These are phyloP conservation scores for Pterobdella sp. DNA, from an alignment of 2,888 invertebrate genomes.

Conservation along the genomic window DNA sequence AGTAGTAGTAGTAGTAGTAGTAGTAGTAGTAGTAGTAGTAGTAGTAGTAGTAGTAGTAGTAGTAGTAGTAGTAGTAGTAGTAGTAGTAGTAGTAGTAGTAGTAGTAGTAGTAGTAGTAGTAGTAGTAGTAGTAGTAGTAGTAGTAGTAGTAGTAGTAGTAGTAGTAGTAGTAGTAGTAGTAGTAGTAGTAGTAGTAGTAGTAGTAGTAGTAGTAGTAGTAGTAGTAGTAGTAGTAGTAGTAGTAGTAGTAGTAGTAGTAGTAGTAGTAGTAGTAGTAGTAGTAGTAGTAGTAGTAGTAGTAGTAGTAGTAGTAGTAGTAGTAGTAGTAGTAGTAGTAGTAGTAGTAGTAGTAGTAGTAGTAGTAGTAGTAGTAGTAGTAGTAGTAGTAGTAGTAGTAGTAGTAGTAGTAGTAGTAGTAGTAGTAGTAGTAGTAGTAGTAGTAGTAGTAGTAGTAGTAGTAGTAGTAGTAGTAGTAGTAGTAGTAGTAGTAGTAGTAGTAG, in stretches of 20 bases:
- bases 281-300: neutral
- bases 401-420: neutral
- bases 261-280: neutral
- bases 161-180: neutral
- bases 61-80: conserved; percentile 4
- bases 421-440: conserved; percentile 4
- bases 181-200: conserved; percentile 4
- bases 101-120: neutral
- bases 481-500: conserved; percentile 4
- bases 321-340: neutral
- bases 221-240: neutral
- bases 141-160: neutral
- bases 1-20: neutral
- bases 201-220: neutral
- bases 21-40: neutral
- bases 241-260: conserved; percentile 4
- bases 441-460: neutral
- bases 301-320: conserved; percentile 4
- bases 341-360: neutral
- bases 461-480: neutral
- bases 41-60: neutral
- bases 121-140: conserved; percentile 4
- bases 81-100: neutral
- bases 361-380: conserved; percentile 4
- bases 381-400: neutral